Conservation (phyloP, 1,140 invertebrate species). For the Anadara kagoshimensis region DNA sequence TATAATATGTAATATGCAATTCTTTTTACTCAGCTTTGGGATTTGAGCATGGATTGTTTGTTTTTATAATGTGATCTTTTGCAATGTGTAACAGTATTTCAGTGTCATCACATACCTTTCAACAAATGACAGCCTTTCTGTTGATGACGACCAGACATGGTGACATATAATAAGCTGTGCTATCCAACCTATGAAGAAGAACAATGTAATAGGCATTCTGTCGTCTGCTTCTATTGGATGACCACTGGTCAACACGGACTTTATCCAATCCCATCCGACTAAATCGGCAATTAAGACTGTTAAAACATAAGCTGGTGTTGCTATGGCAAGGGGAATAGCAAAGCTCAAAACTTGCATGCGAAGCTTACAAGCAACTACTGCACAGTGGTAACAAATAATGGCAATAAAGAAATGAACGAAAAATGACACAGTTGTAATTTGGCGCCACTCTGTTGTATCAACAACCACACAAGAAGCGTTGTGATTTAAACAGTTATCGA, state of each 20-base stretch:
- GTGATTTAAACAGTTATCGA: too few species aligned
- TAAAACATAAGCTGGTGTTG: slow-evolving; percentile 44
- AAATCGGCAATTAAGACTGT: slow-evolving; percentile 29
- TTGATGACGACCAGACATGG: neutral
- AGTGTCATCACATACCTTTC: slow-evolving; percentile 29
- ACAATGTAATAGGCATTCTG: neutral
- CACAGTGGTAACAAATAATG: slow-evolving; percentile 51
- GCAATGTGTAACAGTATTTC: too few species aligned
- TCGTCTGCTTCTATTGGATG: neutral
- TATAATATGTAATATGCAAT: too few species aligned
- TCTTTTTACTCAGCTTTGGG: too few species aligned
- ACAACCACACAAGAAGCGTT: too few species aligned
- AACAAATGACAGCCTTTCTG: slow-evolving; percentile 27
- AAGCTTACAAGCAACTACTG: slow-evolving; percentile 51
- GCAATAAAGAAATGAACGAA: slow-evolving; percentile 48
- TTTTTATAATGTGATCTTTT: too few species aligned
- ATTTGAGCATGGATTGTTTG: too few species aligned
- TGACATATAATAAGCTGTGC: slow-evolving; percentile 10
- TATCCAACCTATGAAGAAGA: slow-evolving; percentile 16
- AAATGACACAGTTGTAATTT: neutral
- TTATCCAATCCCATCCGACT: neutral
- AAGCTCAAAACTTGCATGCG: slow-evolving; percentile 56
- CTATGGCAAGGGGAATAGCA: slow-evolving; percentile 49
- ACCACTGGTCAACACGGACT: neutral
- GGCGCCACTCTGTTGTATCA: too few species aligned